Evolutionary conservation across 2,888 invertebrate genomes (phyloP), one percentile per base, ranked within the genome.

Genomic region (Platerodrilus igneus): DNA sequence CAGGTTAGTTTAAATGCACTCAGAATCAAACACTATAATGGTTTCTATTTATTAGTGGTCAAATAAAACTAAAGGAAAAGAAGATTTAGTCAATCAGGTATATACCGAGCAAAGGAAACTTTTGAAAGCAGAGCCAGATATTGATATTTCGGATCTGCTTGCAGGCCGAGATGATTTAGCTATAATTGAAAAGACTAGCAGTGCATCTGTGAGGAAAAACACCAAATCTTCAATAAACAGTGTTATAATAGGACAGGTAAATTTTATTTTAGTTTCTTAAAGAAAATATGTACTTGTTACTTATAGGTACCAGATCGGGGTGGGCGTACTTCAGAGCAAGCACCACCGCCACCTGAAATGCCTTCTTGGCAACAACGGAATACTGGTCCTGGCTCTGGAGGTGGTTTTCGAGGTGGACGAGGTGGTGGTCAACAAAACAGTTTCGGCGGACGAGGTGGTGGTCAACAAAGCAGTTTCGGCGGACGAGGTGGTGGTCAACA

Each of bases 291-390:
- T 23, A 32, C 7, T 2, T 23, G 15, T 4, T 3, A 47, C 26
- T 60, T 57, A 0, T 54, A 83, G 79, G 94, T 95, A 0, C 95
- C 95, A 0, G 97, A 97, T 66, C 73, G 96, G 55, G 97, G 97
- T 11, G 96, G 96, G 1, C 73, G 96, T 32, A 86, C 95, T 0
- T 79, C 83, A 53, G 96, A 96, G 58, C 84, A 88, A 55, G 87
- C 89, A 46, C 84, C 91, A 0, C 96, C 96, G 0, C 92, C 94
- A 0, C 94, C 94, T 0, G 96, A 96, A 71, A 95, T 96, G 93
- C 96, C 96, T 0, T 83, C 91, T 0, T 96, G 95, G 90, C 82
- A 84, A 59, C 87, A 90, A 58, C 72, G 78, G 20, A 70, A 73
- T 1, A 57, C 73, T 18, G 75, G 73, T 18, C 70, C 74, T 6